phyloP scores from a whole-genome alignment of 1,140 invertebrate species.

The Goniozus legneri region DNA sequence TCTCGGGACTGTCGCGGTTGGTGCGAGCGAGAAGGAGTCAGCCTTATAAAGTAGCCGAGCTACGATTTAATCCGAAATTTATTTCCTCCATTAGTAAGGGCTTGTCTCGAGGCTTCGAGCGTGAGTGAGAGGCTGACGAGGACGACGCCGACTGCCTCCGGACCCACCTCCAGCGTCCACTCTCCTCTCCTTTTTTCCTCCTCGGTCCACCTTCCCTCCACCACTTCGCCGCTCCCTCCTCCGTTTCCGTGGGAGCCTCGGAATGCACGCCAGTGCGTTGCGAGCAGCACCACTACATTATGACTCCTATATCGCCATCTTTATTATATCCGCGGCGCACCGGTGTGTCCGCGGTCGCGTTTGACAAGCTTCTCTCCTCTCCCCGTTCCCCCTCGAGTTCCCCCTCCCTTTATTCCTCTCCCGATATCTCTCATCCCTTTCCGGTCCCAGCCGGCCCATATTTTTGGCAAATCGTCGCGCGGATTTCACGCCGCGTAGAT shows the following conservation, averaged over 20 bases:
- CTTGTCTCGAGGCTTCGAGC: slow-evolving; percentile 47
- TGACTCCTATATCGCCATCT: slow-evolving; percentile 53
- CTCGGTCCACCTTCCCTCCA: slow-evolving; percentile 10
- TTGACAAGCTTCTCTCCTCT: slow-evolving; percentile 32
- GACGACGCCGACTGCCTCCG: slow-evolving; percentile 36
- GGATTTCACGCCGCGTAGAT: too few relatives aligned
- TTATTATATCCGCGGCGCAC: slow-evolving; percentile 46
- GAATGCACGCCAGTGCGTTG: slow-evolving; percentile 40
- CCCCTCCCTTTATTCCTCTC: neutral
- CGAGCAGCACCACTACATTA: slow-evolving; percentile 48
- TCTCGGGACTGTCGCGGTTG: slow-evolving; percentile 21
- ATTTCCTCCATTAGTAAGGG: slow-evolving; percentile 56
- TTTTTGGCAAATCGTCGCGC: slow-evolving; percentile 12
- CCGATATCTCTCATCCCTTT: neutral
- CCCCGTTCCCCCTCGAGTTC: slow-evolving; percentile 3
- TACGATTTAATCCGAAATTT: slow-evolving; percentile 57
- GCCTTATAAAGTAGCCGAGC: slow-evolving; percentile 53
- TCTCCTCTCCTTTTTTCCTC: slow-evolving; percentile 17
- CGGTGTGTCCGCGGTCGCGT: slow-evolving; percentile 29
- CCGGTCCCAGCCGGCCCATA: neutral
- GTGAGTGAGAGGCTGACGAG: slow-evolving; percentile 52
- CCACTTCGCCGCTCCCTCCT: neutral
- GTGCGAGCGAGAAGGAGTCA: slow-evolving; percentile 28
- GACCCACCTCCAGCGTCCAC: slow-evolving; percentile 16
- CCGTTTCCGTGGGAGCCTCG: slow-evolving; percentile 32